phyloP scores from a whole-genome alignment of 1,140 invertebrate species.

The Danaus melanippus region DNA sequence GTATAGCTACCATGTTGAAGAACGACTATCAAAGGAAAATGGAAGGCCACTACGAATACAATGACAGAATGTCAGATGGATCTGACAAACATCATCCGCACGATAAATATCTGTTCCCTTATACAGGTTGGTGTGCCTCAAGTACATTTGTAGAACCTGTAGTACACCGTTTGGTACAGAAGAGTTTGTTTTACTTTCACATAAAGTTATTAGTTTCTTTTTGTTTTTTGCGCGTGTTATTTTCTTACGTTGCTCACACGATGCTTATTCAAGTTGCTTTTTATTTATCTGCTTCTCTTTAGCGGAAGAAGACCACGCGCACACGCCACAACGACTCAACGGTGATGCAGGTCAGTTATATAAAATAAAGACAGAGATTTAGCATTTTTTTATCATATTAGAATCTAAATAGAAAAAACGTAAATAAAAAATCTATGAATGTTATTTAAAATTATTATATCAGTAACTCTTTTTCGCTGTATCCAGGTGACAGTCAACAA shows the following conservation, averaged over 20 bases:
- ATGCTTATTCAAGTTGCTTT: conserved; percentile 29
- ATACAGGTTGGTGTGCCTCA: conserved; percentile 71
- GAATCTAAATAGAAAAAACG: conserved; percentile 5
- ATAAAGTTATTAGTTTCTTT: background rate
- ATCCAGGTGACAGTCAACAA: conserved; percentile 50
- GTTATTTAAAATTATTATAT: conserved; percentile 8
- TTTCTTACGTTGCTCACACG: conserved; percentile 10
- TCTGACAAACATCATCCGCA: conserved; percentile 81
- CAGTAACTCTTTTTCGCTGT: conserved; percentile 6
- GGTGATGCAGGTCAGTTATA: conserved; percentile 40
- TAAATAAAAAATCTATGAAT: conserved; percentile 3
- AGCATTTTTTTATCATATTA: background rate
- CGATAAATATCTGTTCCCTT: conserved; percentile 85
- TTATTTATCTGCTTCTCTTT: conserved; percentile 46
- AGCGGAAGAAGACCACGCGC: conserved; percentile 75
- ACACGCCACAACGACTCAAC: conserved; percentile 39
- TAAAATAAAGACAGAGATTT: no score
- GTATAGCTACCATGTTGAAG: conserved; percentile 65
- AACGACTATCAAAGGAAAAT: conserved; percentile 70
- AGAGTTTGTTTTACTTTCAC: conserved; percentile 4
- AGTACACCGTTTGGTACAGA: no score
- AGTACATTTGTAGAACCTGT: conserved; percentile 21
- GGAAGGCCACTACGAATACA: conserved; percentile 72
- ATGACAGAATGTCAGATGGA: conserved; percentile 77
- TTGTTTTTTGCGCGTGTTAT: conserved; percentile 14